A percentile compares a stretch with the other conserved stretches of the same genome.
These are phyloP conservation scores for Homalodisca vitripennis DNA, from an alignment of 1,140 invertebrate species.

Conservation along the genomic window DNA sequence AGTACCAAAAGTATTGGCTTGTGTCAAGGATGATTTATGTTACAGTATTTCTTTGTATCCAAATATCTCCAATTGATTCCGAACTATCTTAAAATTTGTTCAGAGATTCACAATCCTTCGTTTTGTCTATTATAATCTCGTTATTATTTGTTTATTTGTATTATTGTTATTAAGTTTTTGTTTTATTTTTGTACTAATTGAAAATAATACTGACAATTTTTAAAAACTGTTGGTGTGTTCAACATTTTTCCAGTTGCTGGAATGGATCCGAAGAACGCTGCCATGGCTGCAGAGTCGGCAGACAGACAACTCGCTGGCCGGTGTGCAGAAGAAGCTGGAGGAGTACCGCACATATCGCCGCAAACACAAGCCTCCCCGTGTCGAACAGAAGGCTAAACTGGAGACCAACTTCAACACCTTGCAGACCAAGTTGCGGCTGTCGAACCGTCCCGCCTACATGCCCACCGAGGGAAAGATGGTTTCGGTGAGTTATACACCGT, in stretches of 20 bases:
- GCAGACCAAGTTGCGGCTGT: conserved; percentile 94
- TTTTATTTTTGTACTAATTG: too few relatives aligned
- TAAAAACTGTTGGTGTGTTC: too few relatives aligned
- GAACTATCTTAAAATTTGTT: too few relatives aligned
- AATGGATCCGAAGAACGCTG: conserved; percentile 97
- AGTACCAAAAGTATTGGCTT: too few relatives aligned
- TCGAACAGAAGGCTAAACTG: conserved; percentile 97
- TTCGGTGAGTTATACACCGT: conserved; percentile 75
- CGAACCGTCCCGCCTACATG: conserved; percentile 97
- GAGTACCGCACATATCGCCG: conserved; percentile 98
- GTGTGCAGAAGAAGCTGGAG: conserved; percentile 96
- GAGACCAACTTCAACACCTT: conserved; percentile 99
- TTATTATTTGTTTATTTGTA: too few relatives aligned
- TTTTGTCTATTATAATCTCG: too few relatives aligned
- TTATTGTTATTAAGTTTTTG: too few relatives aligned
- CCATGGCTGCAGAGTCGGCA: conserved; percentile 97
- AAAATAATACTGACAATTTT: too few relatives aligned
- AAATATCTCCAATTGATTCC: too few relatives aligned
- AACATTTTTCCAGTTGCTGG: conserved; percentile 85
- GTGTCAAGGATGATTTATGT: too few relatives aligned
- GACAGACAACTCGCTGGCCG: conserved; percentile 95
- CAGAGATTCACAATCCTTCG: too few relatives aligned
- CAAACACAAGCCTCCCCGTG: conserved; percentile 97
- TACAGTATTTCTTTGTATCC: too few relatives aligned
- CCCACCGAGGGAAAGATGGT: conserved; percentile 99